Conservation (phyloP, 2,113 vertebrate species). For the Pluvianellus socialis region DNA sequence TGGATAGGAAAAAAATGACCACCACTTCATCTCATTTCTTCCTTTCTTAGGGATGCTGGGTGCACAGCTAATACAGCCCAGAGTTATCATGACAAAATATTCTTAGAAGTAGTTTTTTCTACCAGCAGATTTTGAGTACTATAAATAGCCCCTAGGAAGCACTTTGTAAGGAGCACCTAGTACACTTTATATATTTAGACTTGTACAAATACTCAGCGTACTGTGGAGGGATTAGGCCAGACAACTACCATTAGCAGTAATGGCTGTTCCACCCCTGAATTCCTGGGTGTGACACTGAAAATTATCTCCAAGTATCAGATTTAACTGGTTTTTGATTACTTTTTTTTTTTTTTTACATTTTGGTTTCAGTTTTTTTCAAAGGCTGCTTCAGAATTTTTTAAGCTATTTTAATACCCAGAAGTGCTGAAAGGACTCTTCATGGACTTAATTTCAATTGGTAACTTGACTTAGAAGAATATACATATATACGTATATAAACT, state of each 20-base stretch:
- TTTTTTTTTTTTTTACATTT: neutral
- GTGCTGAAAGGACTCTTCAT: neutral
- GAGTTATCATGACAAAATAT: neutral
- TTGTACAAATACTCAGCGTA: neutral
- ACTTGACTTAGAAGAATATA: neutral
- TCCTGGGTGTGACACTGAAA: slow-evolving; percentile 5
- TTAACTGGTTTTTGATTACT: neutral
- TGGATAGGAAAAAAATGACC: neutral
- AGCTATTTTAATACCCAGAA: neutral
- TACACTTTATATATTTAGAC: neutral
- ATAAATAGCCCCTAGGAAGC: neutral
- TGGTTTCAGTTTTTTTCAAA: neutral
- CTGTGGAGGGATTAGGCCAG: neutral
- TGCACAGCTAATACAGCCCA: neutral
- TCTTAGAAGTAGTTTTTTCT: neutral
- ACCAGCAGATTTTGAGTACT: neutral
- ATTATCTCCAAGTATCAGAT: slow-evolving; percentile 1
- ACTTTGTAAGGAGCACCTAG: neutral
- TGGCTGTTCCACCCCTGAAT: slow-evolving; percentile 15
- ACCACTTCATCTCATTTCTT: neutral
- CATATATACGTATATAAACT: neutral
- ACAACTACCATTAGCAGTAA: neutral
- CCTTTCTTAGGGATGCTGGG: neutral
- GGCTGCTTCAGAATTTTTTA: neutral
- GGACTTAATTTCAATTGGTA: neutral